Evolutionary conservation across 2,113 vertebrate genomes (phyloP).

Genomic region (Bungarus multicinctus): DNA sequence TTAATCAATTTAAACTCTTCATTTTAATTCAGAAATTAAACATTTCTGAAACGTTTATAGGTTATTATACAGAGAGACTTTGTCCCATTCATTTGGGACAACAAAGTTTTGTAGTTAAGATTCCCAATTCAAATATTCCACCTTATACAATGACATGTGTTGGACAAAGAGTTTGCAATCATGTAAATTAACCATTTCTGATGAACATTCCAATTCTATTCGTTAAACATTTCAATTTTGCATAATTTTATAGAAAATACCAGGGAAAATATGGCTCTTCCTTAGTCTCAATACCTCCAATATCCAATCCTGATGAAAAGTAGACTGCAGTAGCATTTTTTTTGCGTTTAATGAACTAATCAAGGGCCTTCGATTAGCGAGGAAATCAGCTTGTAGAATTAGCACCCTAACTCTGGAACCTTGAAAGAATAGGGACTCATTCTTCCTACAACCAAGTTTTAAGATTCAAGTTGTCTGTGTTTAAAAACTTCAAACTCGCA

Average conservation of each 20-base stretch:
- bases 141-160: background rate
- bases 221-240: background rate
- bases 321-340: background rate
- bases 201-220: background rate
- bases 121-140: background rate
- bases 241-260: background rate
- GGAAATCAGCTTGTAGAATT: background rate
- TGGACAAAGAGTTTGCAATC: background rate
- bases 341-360: background rate
- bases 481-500: background rate
- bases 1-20: background rate
- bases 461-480: background rate
- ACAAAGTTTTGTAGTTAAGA: background rate
- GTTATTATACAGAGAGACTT: background rate
- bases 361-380: background rate
- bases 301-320: background rate
- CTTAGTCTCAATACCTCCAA: background rate
- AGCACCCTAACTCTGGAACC: background rate
- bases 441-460: background rate
- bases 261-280: background rate
- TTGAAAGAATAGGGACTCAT: background rate
- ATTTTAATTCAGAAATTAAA: background rate
- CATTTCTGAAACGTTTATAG: background rate
- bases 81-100: background rate
- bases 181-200: background rate